These are phyloP conservation scores for Salpingus planirostris DNA, from an alignment of 2,888 invertebrate genomes.

Conservation along the genomic window DNA sequence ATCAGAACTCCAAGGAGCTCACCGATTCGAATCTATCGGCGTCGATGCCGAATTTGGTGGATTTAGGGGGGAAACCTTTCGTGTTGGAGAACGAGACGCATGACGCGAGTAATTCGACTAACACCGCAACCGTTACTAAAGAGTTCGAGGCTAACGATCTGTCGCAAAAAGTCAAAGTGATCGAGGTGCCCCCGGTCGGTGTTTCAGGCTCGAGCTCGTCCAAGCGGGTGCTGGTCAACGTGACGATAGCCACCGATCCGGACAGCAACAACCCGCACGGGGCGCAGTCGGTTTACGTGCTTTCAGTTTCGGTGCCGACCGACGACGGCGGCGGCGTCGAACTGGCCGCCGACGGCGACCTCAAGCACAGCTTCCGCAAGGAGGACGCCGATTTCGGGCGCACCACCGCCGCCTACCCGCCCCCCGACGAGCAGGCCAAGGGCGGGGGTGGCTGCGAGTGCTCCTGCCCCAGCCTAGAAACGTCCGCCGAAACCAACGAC, in stretches of 20 bases:
- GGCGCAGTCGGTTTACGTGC: conserved; percentile 62
- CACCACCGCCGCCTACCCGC: conserved; percentile 8
- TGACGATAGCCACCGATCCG: conserved; percentile 69
- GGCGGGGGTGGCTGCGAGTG: conserved; percentile 66
- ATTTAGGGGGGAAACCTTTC: no score
- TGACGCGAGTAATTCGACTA: conserved; percentile 26
- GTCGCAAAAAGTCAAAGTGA: conserved; percentile 29
- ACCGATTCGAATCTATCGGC: conserved; percentile 19
- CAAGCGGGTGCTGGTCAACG: conserved; percentile 68
- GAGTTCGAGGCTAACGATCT: conserved; percentile 21
- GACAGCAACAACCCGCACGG: conserved; percentile 43
- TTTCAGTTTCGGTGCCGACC: conserved; percentile 73
- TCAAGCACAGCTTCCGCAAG: conserved; percentile 17
- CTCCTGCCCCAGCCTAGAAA: conserved; percentile 60
- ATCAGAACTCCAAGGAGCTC: conserved; percentile 23
- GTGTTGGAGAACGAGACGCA: no score
- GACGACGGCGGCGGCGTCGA: conserved; percentile 49
- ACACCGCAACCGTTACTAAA: conserved; percentile 17
- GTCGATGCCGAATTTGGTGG: no score
- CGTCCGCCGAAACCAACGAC: conserved; percentile 34
- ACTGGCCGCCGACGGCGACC: conserved; percentile 17
- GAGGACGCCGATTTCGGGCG: conserved; percentile 15
- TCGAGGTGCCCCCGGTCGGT: conserved; percentile 32
- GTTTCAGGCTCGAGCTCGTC: conserved; percentile 35
- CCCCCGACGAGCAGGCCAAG: conserved; percentile 19